A percentile compares a stretch with the other conserved stretches of the same genome.
Evolutionary conservation across 2,797 vertebrate species (phyloP).

Genomic region (Crenuchus spilurus): DNA sequence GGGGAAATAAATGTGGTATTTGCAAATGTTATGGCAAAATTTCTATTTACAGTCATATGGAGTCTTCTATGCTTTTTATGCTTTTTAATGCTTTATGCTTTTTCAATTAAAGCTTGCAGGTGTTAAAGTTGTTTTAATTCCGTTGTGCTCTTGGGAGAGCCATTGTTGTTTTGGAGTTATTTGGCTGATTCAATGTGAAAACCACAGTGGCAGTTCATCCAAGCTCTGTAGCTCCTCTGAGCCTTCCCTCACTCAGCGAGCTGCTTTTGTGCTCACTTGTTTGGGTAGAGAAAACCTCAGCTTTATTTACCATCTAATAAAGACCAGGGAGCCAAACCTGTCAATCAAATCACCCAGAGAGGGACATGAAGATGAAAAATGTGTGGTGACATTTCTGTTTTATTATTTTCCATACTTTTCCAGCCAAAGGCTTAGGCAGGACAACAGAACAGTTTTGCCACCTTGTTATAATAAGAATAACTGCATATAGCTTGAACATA

Average conservation of each 20-base stretch:
- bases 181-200: constrained; percentile 35
- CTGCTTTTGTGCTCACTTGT: not conserved
- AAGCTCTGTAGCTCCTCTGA: not conserved
- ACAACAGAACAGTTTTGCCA: too few species aligned
- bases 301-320: constrained; percentile 41
- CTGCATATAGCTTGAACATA: not conserved
- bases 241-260: not conserved
- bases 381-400: constrained; percentile 7
- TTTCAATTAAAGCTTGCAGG: constrained; percentile 6
- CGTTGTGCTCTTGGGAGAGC: not conserved
- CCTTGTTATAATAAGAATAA: not conserved
- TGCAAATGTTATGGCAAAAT: too few species aligned
- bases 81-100: too few species aligned
- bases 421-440: not conserved
- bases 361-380: constrained; percentile 10
- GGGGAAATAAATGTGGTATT: too few species aligned
- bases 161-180: constrained; percentile 36
- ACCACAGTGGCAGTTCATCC: constrained; percentile 10
- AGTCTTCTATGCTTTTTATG: too few species aligned
- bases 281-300: constrained; percentile 12
- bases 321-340: constrained; percentile 10
- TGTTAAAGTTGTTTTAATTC: not conserved
- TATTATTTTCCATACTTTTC: not conserved
- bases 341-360: constrained; percentile 20
- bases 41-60: too few species aligned